Percentiles rank a stretch among this genome's conserved stretches.
phyloP scores from a whole-genome alignment of 1,140 invertebrate genomes.

The Trichonephila inaurata region DNA sequence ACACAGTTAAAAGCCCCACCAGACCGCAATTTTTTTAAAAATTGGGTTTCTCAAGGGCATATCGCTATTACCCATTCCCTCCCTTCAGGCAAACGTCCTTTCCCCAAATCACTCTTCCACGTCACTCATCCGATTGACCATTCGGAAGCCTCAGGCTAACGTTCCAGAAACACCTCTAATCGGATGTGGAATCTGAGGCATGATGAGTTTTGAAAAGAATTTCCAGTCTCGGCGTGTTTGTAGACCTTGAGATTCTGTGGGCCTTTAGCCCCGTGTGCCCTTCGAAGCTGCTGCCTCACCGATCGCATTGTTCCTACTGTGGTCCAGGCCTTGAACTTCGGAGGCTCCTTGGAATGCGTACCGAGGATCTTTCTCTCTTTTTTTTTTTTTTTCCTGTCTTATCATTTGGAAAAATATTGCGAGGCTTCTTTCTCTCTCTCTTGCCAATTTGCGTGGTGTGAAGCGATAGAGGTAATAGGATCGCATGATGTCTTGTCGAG shows the following conservation, averaged over 20 bases:
- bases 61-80: too few relatives aligned
- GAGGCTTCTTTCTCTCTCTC: not conserved
- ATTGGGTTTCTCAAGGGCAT: too few relatives aligned
- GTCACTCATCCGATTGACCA: not conserved
- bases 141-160: not conserved
- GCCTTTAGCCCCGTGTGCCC: conserved; percentile 36
- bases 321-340: conserved; percentile 47
- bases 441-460: not conserved
- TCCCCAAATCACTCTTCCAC: not conserved
- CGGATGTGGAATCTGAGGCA: conserved; percentile 3
- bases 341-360: conserved; percentile 2
- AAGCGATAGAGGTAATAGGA: not conserved
- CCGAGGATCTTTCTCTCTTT: not conserved
- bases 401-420: not conserved
- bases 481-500: not conserved
- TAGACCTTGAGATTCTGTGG: conserved; percentile 31
- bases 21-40: too few relatives aligned
- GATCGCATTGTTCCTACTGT: conserved; percentile 27
- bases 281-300: conserved; percentile 25
- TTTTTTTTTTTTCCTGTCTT: not conserved
- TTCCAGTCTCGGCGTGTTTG: not conserved
- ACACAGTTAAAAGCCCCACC: too few relatives aligned
- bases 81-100: too few relatives aligned
- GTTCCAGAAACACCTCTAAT: conserved; percentile 9
- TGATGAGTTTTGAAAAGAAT: conserved; percentile 5